Conservation (phyloP, 2,797 vertebrate species). For the Phalanger gymnotis region DNA sequence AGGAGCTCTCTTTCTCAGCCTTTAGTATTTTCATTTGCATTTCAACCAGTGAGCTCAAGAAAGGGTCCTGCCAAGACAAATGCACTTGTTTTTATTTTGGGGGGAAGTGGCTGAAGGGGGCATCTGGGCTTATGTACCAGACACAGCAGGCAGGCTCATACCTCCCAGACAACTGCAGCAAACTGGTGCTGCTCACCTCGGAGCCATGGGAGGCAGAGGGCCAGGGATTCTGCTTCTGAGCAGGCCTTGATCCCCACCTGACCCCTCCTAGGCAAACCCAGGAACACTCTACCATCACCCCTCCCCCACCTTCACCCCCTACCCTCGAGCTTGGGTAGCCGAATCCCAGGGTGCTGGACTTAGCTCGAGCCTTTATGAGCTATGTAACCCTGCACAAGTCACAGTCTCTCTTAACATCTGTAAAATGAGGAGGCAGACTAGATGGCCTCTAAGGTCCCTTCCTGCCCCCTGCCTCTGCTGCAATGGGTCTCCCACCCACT, state of each 20-base stretch:
- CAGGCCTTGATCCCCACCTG: background rate
- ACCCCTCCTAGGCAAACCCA: background rate
- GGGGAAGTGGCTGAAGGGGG: background rate
- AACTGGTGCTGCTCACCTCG: background rate
- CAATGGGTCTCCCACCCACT: background rate
- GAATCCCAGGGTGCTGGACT: background rate
- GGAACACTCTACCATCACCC: background rate
- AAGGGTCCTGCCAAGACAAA: rapidly evolving
- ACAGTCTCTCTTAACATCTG: background rate
- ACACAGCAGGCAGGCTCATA: background rate
- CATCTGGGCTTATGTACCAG: background rate
- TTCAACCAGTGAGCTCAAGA: background rate
- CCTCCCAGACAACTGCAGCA: background rate
- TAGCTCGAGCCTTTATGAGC: background rate
- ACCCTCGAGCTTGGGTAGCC: background rate
- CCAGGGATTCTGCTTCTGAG: background rate
- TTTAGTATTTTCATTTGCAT: background rate
- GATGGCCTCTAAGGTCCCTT: background rate
- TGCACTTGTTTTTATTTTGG: background rate
- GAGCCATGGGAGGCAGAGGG: background rate
- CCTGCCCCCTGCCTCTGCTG: background rate
- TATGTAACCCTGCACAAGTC: background rate
- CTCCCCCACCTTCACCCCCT: rapidly evolving
- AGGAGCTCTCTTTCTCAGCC: background rate
- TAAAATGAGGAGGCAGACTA: background rate